phyloP scores from a whole-genome alignment of 2,113 vertebrate genomes.

The Haemorhous mexicanus region DNA sequence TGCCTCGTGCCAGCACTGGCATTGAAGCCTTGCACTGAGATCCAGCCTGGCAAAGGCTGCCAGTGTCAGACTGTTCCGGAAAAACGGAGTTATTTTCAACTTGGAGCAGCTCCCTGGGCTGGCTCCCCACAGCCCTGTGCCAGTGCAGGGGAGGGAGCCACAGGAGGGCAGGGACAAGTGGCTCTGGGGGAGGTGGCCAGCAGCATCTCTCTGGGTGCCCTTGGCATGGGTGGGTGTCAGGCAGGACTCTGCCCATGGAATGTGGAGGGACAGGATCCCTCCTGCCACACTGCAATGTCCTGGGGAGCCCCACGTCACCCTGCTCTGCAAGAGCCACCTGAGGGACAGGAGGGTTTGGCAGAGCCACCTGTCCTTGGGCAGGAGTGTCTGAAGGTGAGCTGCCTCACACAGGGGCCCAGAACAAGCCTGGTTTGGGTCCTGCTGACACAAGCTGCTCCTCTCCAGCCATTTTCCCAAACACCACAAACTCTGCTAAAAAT shows the following conservation, averaged over 20 bases:
- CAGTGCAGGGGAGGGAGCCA: background rate
- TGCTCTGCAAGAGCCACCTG: background rate
- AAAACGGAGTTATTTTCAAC: constrained; percentile 48
- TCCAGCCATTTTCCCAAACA: background rate
- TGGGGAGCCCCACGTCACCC: background rate
- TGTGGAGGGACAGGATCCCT: background rate
- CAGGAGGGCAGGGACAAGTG: background rate
- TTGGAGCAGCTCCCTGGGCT: constrained; percentile 19
- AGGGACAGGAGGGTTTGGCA: background rate
- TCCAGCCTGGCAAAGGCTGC: constrained; percentile 40
- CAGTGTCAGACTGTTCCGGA: constrained; percentile 33
- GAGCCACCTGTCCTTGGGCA: background rate
- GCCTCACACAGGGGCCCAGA: background rate
- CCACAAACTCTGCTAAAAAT: background rate
- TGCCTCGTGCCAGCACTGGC: constrained; percentile 32
- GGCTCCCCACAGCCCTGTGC: background rate
- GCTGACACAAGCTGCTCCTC: background rate
- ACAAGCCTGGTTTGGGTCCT: background rate
- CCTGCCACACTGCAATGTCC: background rate
- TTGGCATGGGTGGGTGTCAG: background rate
- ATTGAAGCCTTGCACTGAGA: background rate
- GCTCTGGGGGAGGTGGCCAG: background rate
- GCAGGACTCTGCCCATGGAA: background rate
- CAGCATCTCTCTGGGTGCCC: background rate
- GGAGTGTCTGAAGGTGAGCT: rapidly evolving